phyloP scores from a whole-genome alignment of 2,113 vertebrate species.

The Sitta europaea region DNA sequence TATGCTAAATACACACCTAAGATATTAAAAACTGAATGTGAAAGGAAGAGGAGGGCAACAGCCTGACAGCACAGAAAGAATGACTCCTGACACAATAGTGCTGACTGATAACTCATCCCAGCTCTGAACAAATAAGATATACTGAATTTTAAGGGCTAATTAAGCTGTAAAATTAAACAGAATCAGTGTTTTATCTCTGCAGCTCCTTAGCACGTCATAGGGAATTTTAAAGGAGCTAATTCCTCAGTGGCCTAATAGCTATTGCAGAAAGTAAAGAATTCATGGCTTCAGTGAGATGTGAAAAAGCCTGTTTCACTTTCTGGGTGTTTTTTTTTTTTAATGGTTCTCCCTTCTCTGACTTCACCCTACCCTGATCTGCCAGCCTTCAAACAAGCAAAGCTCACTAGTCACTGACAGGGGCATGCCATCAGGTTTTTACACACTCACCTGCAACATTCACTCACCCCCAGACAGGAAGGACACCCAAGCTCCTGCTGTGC shows the following conservation, averaged over 20 bases:
- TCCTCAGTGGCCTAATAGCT: not conserved
- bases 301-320: not conserved
- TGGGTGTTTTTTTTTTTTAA: conserved; percentile 2
- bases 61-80: not conserved
- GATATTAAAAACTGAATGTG: not conserved
- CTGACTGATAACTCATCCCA: not conserved
- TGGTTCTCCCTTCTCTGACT: not conserved
- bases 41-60: not conserved
- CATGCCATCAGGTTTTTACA: not conserved
- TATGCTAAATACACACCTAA: not conserved
- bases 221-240: not conserved
- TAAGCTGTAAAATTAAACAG: not conserved
- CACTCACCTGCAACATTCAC: not conserved
- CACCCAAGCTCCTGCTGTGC: rapidly evolving
- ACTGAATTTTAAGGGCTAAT: not conserved
- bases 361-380: not conserved
- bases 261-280: not conserved
- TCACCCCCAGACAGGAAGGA: not conserved
- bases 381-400: not conserved
- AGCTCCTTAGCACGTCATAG: not conserved
- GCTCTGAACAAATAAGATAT: not conserved
- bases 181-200: not conserved
- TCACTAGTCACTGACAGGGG: not conserved
- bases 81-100: not conserved
- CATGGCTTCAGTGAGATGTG: not conserved